Conservation (phyloP, 2,113 vertebrate species). For the Recurvirostra avosetta region DNA sequence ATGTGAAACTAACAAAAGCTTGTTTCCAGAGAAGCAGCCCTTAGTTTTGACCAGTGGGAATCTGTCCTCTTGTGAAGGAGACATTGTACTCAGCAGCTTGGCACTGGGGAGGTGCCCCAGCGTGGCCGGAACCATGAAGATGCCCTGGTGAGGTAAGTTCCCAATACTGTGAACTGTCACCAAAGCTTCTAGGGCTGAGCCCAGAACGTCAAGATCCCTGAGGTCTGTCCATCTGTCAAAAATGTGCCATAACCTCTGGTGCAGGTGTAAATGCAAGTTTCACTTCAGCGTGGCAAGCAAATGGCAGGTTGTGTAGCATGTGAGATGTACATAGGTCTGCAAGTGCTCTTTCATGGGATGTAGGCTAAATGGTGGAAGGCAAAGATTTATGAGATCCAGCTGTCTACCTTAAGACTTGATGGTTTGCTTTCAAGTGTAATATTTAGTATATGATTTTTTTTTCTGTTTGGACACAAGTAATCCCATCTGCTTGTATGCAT, state of each 20-base stretch:
- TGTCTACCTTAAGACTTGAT: background rate
- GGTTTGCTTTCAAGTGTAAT: background rate
- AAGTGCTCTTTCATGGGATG: background rate
- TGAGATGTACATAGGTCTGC: background rate
- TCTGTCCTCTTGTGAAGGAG: background rate
- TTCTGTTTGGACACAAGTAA: background rate
- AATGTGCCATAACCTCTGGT: background rate
- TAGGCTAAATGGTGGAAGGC: background rate
- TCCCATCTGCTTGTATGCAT: background rate
- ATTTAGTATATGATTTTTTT: background rate
- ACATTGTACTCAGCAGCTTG: background rate
- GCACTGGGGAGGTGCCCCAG: constrained; percentile 5
- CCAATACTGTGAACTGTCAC: background rate
- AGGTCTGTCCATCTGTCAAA: background rate
- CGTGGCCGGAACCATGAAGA: background rate
- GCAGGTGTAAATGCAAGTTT: background rate
- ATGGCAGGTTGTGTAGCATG: background rate
- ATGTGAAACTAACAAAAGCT: background rate
- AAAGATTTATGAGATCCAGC: background rate
- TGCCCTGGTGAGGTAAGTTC: constrained; percentile 45
- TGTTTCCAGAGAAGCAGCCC: background rate
- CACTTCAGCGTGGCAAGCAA: background rate
- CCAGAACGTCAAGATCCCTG: background rate
- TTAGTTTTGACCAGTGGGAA: background rate
- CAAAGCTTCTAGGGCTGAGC: background rate